Percentiles rank a stretch among this genome's conserved stretches.
phyloP scores from a whole-genome alignment of 2,888 invertebrate genomes.

The Nudaria mundana region DNA sequence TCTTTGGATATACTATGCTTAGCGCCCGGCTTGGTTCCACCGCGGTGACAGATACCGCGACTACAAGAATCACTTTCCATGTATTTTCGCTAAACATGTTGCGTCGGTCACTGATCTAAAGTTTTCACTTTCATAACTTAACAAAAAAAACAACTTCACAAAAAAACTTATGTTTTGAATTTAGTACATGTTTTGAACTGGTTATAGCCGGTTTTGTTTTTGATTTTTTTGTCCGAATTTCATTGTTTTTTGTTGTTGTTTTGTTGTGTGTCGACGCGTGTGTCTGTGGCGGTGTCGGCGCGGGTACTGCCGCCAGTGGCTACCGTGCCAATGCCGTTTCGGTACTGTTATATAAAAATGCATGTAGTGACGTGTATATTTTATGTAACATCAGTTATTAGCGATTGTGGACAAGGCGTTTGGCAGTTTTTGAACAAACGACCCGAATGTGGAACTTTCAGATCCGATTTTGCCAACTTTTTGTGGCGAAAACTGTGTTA shows the following conservation, averaged over 20 bases:
- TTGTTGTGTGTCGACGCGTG: conserved; percentile 35
- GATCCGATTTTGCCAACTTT: conserved; percentile 11
- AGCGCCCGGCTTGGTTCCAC: conserved; percentile 70
- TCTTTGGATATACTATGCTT: conserved; percentile 58
- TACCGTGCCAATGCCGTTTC: conserved; percentile 18
- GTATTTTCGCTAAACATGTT: conserved; percentile 74
- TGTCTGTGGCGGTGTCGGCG: conserved; percentile 25
- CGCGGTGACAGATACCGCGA: conserved; percentile 55
- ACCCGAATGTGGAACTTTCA: conserved; percentile 37
- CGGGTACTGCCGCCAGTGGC: conserved; percentile 26
- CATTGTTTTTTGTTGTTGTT: conserved; percentile 41
- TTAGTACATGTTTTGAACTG: conserved; percentile 44
- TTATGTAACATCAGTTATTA: conserved; percentile 46
- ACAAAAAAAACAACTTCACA: conserved; percentile 23
- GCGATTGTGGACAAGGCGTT: conserved; percentile 42
- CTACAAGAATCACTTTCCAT: conserved; percentile 75
- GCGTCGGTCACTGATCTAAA: conserved; percentile 66
- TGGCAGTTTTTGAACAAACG: conserved; percentile 27
- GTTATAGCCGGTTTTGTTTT: conserved; percentile 27
- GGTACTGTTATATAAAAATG: conserved; percentile 48
- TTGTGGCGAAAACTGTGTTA: not conserved
- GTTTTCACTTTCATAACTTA: conserved; percentile 73
- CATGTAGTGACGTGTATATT: conserved; percentile 40
- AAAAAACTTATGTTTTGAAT: conserved; percentile 22
- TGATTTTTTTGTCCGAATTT: conserved; percentile 23